Evolutionary conservation across 2,888 invertebrate species (phyloP).

Genomic region (Philhelius pedissequus): DNA sequence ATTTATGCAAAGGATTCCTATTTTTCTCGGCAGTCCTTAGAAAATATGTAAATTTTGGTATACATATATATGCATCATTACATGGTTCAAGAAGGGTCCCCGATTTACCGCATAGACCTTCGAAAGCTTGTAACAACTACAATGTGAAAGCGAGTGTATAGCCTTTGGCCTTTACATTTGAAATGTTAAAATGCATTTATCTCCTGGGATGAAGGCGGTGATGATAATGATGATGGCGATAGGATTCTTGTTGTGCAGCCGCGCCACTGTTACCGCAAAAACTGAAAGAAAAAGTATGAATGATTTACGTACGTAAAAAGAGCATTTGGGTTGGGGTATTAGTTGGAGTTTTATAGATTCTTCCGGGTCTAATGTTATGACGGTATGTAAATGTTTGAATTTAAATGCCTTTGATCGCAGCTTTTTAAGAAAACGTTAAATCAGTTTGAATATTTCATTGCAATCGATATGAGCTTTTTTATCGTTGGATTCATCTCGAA

Average conservation of each 20-base stretch:
- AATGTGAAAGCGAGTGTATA: slow-evolving; percentile 9
- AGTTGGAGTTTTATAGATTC: slow-evolving; percentile 10
- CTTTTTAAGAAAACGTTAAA: background rate
- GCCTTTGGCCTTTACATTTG: slow-evolving; percentile 66
- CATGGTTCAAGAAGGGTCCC: slow-evolving; percentile 53
- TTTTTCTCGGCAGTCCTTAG: slow-evolving; percentile 49
- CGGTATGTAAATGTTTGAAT: slow-evolving; percentile 53
- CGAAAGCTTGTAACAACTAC: slow-evolving; percentile 33
- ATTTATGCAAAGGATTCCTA: slow-evolving; percentile 57
- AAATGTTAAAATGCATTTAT: slow-evolving; percentile 68
- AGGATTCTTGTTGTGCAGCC: slow-evolving; percentile 56
- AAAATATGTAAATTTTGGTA: slow-evolving; percentile 57
- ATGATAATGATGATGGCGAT: slow-evolving; percentile 66
- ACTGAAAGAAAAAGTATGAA: slow-evolving; percentile 28
- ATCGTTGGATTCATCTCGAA: background rate
- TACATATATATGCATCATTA: slow-evolving; percentile 43
- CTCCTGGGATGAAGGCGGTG: slow-evolving; percentile 64
- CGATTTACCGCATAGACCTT: slow-evolving; percentile 41
- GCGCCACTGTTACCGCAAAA: slow-evolving; percentile 2
- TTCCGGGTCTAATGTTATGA: slow-evolving; percentile 5
- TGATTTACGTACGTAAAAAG: slow-evolving; percentile 60
- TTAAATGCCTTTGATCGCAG: slow-evolving; percentile 37
- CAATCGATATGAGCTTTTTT: slow-evolving; percentile 35
- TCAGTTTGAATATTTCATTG: slow-evolving; percentile 58
- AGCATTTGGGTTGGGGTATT: slow-evolving; percentile 43